phyloP scores from a whole-genome alignment of 2,888 invertebrate genomes.

The Latrodectus hesperus region DNA sequence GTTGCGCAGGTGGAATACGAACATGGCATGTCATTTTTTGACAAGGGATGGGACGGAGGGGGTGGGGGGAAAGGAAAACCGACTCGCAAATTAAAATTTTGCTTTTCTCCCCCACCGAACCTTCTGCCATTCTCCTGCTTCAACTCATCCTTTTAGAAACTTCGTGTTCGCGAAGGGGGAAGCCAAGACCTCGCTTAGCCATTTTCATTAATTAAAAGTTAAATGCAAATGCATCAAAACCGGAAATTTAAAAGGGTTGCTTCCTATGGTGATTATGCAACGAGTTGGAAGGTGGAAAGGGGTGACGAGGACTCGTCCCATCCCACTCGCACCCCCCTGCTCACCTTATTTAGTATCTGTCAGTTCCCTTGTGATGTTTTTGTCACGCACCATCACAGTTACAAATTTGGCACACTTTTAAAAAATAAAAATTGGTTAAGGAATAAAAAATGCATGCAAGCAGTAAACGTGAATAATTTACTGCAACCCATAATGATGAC shows the following conservation, averaged over 20 bases:
- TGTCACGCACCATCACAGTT: slow-evolving; percentile 40
- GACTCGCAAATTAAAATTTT: slow-evolving; percentile 66
- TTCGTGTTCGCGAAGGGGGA: slow-evolving; percentile 4
- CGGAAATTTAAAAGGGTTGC: slow-evolving; percentile 68
- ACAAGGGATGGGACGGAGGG: slow-evolving; percentile 35
- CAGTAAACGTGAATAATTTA: too few species aligned
- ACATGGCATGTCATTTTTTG: slow-evolving; percentile 52
- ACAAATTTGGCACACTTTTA: too few species aligned
- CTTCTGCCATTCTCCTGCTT: neutral
- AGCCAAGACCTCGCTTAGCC: slow-evolving; percentile 36
- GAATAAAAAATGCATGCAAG: too few species aligned
- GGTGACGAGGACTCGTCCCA: neutral
- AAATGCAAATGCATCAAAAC: slow-evolving; percentile 67
- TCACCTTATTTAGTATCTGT: slow-evolving; percentile 11
- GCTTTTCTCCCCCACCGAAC: slow-evolving; percentile 21
- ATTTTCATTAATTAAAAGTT: slow-evolving; percentile 69
- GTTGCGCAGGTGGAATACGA: slow-evolving; percentile 47
- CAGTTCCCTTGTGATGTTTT: slow-evolving; percentile 28
- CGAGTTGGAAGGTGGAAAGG: slow-evolving; percentile 14
- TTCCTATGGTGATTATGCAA: slow-evolving; percentile 58
- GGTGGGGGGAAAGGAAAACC: slow-evolving; percentile 33
- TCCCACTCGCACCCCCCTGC: neutral
- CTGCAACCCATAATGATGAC: too few species aligned
- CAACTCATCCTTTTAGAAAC: slow-evolving; percentile 8
- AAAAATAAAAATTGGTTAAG: too few species aligned